Evolutionary conservation across 2,888 invertebrate genomes (phyloP), one percentile per base, ranked within the genome.

Genomic region (Polymixis lichenea): DNA sequence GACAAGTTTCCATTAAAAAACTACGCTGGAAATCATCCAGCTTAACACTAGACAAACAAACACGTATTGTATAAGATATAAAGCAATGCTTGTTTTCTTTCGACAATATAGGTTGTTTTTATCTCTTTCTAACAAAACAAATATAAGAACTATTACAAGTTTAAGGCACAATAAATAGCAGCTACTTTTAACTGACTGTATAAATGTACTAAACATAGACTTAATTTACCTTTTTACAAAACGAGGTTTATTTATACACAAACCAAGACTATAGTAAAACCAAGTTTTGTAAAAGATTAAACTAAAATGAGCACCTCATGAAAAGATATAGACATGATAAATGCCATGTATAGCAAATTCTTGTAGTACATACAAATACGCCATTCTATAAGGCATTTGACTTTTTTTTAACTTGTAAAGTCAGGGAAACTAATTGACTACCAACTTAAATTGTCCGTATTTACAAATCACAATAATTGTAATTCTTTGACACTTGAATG

Each of bases 101-200:
- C 17, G 19, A 58, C 1, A 0, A 60, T 49, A 58, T 38, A 25
- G 15, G 3, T 53, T 17, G 13, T 28, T 28, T 46, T 53, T 55
- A 5, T 25, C 11, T 56, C n/a, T 53, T 55, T 38, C 43, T 65
- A 73, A 22, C 6, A 72, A 56, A 46, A 62, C n/a, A 51, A 62
- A 51, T 32, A 38, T 62, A 51, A 28, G 38, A 58, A 43, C 22
- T 67, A 81, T 38, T 64, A 60, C 19, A 66, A 56, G 46, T 13
- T 51, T 77, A 77, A 61, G 58, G 72, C 64, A 80, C 85, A 84
- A 80, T 84, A 84, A 84, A 82, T 80, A 80, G n/a, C 51, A 75
- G 84, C 32, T 60, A 84, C 17, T 68, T 61, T 60, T 67, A 75
- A 79, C 58, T 69, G 61, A 60, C 71, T 69, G 32, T 70, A 64